A percentile compares a stretch with the other conserved stretches of the same genome.
Conservation (phyloP, 2,888 invertebrate species). For the Tineola bisselliella region DNA sequence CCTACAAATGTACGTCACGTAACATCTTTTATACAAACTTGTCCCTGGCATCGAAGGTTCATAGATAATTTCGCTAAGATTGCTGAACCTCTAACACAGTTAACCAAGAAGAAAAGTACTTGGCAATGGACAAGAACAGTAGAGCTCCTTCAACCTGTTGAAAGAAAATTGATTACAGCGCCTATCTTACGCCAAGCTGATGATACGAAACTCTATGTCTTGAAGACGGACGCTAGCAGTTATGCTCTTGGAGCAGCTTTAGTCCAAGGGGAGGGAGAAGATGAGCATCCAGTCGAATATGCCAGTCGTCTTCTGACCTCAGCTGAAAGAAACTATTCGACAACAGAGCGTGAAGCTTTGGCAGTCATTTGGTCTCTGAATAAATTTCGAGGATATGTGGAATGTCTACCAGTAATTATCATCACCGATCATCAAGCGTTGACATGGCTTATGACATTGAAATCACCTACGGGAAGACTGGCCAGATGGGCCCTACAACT, state of each 20-base stretch:
- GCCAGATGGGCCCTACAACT: conserved; percentile 39
- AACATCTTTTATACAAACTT: conserved; percentile 22
- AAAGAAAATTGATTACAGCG: conserved; percentile 19
- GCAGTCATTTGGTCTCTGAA: conserved; percentile 27
- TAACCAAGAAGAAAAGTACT: conserved; percentile 22
- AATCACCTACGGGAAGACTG: conserved; percentile 35
- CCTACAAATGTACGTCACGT: conserved; percentile 20
- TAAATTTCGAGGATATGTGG: conserved; percentile 37
- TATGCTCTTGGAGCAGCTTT: conserved; percentile 19
- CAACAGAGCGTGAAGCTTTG: conserved; percentile 33
- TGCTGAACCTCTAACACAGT: conserved; percentile 20
- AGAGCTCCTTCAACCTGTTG: conserved; percentile 19
- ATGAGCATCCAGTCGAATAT: conserved; percentile 22
- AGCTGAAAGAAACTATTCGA: conserved; percentile 30
- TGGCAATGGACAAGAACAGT: conserved; percentile 23
- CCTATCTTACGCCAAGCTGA: conserved; percentile 21
- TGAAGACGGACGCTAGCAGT: conserved; percentile 20
- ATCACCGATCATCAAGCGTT: conserved; percentile 40
- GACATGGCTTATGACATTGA: conserved; percentile 33
- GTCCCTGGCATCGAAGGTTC: conserved; percentile 20
- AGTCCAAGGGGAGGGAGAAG: conserved; percentile 17
- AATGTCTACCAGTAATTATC: conserved; percentile 37
- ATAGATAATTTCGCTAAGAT: conserved; percentile 28
- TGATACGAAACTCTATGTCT: conserved; percentile 6
- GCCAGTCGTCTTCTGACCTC: conserved; percentile 22